These are phyloP conservation scores for Paracyclopina nana DNA, from an alignment of 1,140 invertebrate species.

Conservation along the genomic window DNA sequence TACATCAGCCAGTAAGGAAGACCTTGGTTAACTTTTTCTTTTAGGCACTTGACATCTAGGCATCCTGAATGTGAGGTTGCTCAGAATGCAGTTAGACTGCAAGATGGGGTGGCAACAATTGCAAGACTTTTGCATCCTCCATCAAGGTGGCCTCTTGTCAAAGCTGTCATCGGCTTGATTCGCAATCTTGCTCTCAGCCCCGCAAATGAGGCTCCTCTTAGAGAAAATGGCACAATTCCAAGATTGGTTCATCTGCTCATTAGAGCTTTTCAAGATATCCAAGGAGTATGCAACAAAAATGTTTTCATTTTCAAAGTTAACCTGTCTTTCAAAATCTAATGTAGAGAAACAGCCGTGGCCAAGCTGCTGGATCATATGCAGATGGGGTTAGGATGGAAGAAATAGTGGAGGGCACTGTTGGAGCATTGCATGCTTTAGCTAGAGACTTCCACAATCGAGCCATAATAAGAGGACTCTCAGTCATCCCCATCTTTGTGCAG, in stretches of 20 bases:
- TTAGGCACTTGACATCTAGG: constrained; percentile 73
- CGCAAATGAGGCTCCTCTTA: constrained; percentile 77
- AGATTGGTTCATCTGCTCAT: constrained; percentile 77
- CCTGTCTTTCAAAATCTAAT: no score
- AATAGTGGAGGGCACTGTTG: constrained; percentile 91
- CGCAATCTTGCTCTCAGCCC: constrained; percentile 87
- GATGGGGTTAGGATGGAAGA: constrained; percentile 97
- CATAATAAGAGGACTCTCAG: constrained; percentile 71
- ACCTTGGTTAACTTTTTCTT: no score
- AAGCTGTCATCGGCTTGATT: constrained; percentile 52
- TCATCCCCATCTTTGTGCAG: constrained; percentile 87
- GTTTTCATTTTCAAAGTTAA: neutral
- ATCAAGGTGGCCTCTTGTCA: constrained; percentile 77
- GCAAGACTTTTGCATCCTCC: constrained; percentile 85
- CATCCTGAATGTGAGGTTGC: constrained; percentile 88
- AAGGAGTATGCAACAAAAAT: constrained; percentile 39
- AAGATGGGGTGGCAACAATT: constrained; percentile 79
- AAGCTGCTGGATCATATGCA: constrained; percentile 43
- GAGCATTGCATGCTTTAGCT: constrained; percentile 86
- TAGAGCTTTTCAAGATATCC: constrained; percentile 74
- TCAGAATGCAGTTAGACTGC: constrained; percentile 81
- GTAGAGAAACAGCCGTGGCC: constrained; percentile 17
- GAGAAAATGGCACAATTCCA: constrained; percentile 84
- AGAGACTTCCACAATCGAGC: constrained; percentile 77
- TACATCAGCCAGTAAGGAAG: no score